Evolutionary conservation across 2,797 vertebrate genomes (phyloP), one percentile per base, ranked within the genome.

Genomic region (Phataginus tricuspis): DNA sequence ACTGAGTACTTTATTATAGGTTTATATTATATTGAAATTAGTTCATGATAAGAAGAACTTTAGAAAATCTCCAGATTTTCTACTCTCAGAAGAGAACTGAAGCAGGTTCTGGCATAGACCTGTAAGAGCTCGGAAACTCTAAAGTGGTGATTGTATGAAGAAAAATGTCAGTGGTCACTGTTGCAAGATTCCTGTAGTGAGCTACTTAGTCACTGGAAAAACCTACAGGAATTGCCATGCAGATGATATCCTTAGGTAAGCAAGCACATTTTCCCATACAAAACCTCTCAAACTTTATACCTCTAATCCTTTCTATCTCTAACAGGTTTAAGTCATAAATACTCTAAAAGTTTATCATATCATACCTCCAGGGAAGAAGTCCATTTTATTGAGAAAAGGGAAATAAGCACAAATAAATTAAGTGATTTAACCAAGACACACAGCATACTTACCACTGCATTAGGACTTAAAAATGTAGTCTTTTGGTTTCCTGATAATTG

Each of bases 401-500:
- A 83, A 74, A 59, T 80, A 93, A 71, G 39, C 16, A 74, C 14
- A 86, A 55, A 79, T 42, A 86, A 80, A 78, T 53, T 77, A 69
- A 90, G 19, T 75, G 37, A 89, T 88, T 92, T 96, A 79, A 83
- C 75, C 19, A 89, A 91, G 53, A 15, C 69, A 12, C 1, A 37
- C 7, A 94, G 25, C 31, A 64, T 21, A 2, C 10, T 21, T n/a
- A 5, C 18, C 31, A 79, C 39, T 86, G 57, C 82, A 61, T 68
- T 49, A 86, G 39, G 69, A 86, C 42, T 87, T 8, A 61, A 61
- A 78, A 39, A 25, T 61, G 7, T 86, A 82, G 21, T 49, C 53
- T 86, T 74, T 61, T 66, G 42, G 45, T 68, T 96, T 92, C 15
- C 27, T n/a, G 66, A 39, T 92, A 61, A 77, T 57, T 92, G 90